These are phyloP conservation scores for Crossoptilon crossoptilon DNA, from an alignment of 2,797 vertebrate species.

Conservation along the genomic window DNA sequence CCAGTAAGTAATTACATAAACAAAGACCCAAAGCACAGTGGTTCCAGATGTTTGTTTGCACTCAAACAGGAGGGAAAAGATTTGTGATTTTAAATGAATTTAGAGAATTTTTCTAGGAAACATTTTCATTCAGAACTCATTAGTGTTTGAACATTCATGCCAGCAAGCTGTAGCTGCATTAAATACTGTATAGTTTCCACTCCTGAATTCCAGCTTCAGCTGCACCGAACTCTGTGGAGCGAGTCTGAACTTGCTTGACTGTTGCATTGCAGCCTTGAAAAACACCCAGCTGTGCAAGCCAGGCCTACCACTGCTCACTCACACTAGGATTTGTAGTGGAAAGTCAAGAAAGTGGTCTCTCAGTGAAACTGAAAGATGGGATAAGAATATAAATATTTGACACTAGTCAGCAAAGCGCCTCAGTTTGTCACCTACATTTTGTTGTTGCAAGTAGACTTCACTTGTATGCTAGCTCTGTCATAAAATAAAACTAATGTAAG, in stretches of 20 bases:
- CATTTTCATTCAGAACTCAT: not conserved
- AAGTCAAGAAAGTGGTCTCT: not conserved
- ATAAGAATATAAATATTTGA: not conserved
- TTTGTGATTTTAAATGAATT: conserved; percentile 47
- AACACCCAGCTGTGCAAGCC: fast-evolving
- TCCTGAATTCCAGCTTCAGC: not conserved
- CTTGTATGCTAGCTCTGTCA: not conserved
- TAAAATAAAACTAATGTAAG: not conserved
- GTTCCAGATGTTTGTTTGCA: conserved; percentile 70
- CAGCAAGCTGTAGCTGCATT: not conserved
- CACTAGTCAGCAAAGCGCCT: fast-evolving
- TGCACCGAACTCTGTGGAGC: not conserved
- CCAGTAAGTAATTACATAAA: conserved; percentile 37
- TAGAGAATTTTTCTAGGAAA: conserved; percentile 30
- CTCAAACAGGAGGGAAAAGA: not conserved
- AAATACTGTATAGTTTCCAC: not conserved
- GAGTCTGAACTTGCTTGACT: not conserved
- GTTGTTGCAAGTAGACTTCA: not conserved
- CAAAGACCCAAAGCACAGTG: conserved; percentile 44
- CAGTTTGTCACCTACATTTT: not conserved
- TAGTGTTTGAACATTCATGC: not conserved
- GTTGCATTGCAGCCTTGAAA: not conserved
- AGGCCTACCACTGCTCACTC: too few species aligned
- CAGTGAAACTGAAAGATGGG: not conserved
- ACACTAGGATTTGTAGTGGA: not conserved